Evolutionary conservation across 1,140 invertebrate species (phyloP), one percentile per base, ranked within the genome.

Genomic region (Papilio polytes): DNA sequence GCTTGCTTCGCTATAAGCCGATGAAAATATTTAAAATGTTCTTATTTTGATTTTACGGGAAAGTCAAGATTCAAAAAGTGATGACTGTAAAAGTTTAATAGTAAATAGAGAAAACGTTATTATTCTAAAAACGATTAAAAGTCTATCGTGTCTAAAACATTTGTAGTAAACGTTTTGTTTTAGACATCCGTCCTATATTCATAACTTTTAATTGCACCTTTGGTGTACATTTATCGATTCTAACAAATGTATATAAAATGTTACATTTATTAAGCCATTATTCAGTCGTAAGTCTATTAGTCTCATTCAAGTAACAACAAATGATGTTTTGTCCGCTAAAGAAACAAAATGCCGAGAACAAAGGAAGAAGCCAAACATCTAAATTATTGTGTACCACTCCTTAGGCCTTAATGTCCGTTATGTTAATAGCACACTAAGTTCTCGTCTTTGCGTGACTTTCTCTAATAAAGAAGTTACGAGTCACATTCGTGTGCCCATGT

Each of bases 381-480:
- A 76, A 22, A 51, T 76, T 76, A 76, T 76, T 51, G 74, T 76
- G 51, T 51, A 9, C 74, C 15, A 74, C 44, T 51, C 41, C n/a
- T 46, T 15, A 51, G 46, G 20, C 18, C 46, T 76, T 76, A 48
- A 76, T 76, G 74, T 22, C 74, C 10, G 44, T 76, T 51, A 76
- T 51, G 46, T 76, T 76, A 76, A 76, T 76, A 44, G 74, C 41
- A 20, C 22, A 76, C 74, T 76, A 76, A 76, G 74, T 76, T 76
- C 26, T 22, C 72, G 72, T 74, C 74, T 76, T 76, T 51, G 74
- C 74, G 74, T 76, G 74, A 76, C 74, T 76, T 26, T 76, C 74
- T 46, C 41, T 51, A 76, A 76, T 76, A 76, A 76, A 74, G 72
- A 74, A 76, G 18, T 76, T 51, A 76, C 74, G 20, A 76, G 74